These are phyloP conservation scores for Perca fluviatilis DNA, from an alignment of 2,113 vertebrate genomes.

Conservation along the genomic window DNA sequence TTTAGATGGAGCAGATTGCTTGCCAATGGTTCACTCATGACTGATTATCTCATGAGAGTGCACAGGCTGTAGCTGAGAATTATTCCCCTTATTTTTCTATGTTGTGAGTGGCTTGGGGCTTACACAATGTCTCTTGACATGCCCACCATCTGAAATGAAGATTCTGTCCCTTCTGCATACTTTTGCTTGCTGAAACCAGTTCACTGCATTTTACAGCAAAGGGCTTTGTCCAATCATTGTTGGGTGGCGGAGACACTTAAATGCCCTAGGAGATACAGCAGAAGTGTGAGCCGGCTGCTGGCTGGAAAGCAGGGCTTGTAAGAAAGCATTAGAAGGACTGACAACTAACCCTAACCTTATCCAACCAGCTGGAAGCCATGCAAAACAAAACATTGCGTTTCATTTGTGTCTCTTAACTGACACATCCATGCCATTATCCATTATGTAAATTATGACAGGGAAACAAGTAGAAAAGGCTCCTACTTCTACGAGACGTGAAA, in stretches of 20 bases:
- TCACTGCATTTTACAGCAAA: not conserved
- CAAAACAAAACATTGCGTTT: not conserved
- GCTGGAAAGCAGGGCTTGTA: not conserved
- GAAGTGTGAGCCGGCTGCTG: slow-evolving; percentile 2
- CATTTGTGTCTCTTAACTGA: not conserved
- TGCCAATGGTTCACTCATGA: slow-evolving; percentile 24
- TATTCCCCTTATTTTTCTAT: slow-evolving; percentile 8
- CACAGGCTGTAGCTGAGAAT: not conserved
- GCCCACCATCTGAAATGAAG: slow-evolving; percentile 14
- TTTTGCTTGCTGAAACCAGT: slow-evolving; percentile 27
- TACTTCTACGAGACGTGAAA: not conserved
- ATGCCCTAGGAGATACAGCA: not conserved
- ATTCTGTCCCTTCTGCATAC: slow-evolving; percentile 1
- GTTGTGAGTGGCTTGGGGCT: slow-evolving; percentile 7
- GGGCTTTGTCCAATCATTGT: slow-evolving; percentile 15
- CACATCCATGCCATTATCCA: not conserved
- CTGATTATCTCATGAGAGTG: slow-evolving; percentile 32
- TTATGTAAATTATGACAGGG: not conserved
- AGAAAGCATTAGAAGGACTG: slow-evolving; percentile 3
- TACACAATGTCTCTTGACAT: slow-evolving; percentile 32
- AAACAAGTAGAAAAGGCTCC: not conserved
- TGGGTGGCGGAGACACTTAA: slow-evolving; percentile 18
- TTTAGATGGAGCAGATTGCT: slow-evolving; percentile 11
- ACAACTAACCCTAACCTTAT: not conserved
- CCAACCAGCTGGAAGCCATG: not conserved